Base-by-base conservation (phyloP, 1,140 invertebrate species). In the Cepaea nemoralis region DNA sequence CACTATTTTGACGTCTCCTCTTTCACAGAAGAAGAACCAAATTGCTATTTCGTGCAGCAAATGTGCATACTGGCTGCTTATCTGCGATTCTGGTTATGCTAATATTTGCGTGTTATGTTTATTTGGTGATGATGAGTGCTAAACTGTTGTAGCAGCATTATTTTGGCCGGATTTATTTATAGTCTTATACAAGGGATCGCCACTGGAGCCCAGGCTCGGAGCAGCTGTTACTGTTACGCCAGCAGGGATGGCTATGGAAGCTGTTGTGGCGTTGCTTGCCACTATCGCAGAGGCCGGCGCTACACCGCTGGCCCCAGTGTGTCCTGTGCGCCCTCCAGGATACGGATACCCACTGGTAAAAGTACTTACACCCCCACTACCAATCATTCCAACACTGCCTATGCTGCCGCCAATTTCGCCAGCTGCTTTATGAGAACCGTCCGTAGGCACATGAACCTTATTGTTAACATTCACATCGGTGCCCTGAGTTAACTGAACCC, bases 161-260 rank as follows among this genome's bases (percentile, higher is more conserved):
- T 45, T 75, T 35, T 67, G 66, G 59, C 77, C 77, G 10, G 77
- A 67, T 31, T 79, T 79, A 35, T 79, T 79, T 16, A 79, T 79
- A 2, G 59, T 79, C 69, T 79, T 79, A 45, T 79, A 79, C n/a
- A 79, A 19, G 22, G 66, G 63, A 33, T 27, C 59, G n/a, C 37
- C 63, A 66, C 27, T 33, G 24, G 42, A 22, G 39, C 16, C 33
- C 8, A 35, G 33, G 24, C 31, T 16, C 10, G 63, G 8, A 66
- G 63, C 24, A 24, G 8, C 24, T 12, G 63, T 12, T 12, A 27
- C 24, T 10, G 24, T n/a, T 33, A 12, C 63, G 27, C 24, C 24
- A n/a, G 8, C 27, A n/a, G 27, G 8, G 31, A n/a, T 8, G 24
- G 10, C 63, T n/a, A n/a, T 10, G 63, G 35, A 10, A n/a, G 69